A percentile compares a stretch with the other conserved stretches of the same genome.
phyloP scores from a whole-genome alignment of 2,113 vertebrate genomes.

The Rhipidura dahli region DNA sequence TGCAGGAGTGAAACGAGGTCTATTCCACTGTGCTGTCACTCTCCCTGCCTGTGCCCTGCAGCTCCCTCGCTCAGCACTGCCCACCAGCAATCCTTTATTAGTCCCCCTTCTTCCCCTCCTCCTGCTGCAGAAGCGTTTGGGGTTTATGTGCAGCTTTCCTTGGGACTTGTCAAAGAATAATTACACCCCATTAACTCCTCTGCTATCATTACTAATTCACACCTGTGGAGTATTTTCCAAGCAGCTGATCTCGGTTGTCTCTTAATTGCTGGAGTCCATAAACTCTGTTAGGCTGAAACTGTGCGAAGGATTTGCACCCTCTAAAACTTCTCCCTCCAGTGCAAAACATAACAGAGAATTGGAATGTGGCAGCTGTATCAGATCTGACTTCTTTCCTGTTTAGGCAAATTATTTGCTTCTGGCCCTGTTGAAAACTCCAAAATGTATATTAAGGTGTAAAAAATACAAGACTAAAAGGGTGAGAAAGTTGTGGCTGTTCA shows the following conservation, averaged over 20 bases:
- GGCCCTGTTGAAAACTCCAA: background rate
- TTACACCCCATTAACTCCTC: background rate
- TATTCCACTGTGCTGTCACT: background rate
- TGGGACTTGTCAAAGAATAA: background rate
- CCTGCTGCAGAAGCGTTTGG: background rate
- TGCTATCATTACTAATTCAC: background rate
- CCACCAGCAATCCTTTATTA: background rate
- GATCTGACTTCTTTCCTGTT: background rate
- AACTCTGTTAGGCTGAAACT: background rate
- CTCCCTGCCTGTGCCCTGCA: background rate
- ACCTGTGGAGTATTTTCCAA: background rate
- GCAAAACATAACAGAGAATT: background rate
- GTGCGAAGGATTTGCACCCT: conserved; percentile 39
- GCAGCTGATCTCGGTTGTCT: background rate
- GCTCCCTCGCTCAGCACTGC: background rate
- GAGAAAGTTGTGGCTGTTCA: background rate
- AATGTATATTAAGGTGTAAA: background rate
- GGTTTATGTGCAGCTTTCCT: background rate
- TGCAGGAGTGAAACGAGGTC: background rate
- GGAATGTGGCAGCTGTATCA: background rate
- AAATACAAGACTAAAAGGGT: rapidly evolving
- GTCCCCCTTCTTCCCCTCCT: background rate
- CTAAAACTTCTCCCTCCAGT: conserved; percentile 22
- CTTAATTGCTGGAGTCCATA: conserved; percentile 32
- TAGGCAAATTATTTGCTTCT: background rate